Percentiles rank a stretch among this genome's conserved stretches.
Evolutionary conservation across 2,113 vertebrate genomes (phyloP).

Genomic region (Cebidichthys violaceus): DNA sequence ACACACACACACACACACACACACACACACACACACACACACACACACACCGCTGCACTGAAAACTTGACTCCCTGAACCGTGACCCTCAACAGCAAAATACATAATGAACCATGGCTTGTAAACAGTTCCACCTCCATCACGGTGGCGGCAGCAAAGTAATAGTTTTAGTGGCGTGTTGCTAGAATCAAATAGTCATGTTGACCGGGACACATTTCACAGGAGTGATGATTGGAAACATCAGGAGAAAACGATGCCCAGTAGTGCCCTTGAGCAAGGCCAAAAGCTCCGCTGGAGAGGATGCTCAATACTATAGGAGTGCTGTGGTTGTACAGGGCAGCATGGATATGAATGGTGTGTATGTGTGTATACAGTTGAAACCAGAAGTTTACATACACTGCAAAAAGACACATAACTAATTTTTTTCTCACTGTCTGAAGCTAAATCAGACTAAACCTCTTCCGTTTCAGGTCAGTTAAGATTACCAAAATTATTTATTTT

Average conservation of each 20-base stretch:
- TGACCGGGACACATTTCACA: constrained; percentile 37
- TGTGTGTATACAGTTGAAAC: too few species aligned
- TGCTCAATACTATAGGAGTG: not conserved
- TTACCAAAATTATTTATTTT: too few species aligned
- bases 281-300: not conserved
- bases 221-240: constrained; percentile 37
- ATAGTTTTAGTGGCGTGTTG: constrained; percentile 41
- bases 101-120: constrained; percentile 51
- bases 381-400: too few species aligned
- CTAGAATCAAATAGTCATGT: constrained; percentile 36
- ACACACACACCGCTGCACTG: not conserved
- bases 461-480: too few species aligned
- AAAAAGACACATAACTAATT: too few species aligned
- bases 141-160: constrained; percentile 7
- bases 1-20: not conserved
- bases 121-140: constrained; percentile 45
- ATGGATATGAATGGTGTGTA: not conserved
- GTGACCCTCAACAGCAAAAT: constrained; percentile 35
- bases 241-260: not conserved
- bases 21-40: not conserved
- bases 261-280: constrained; percentile 1
- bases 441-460: too few species aligned
- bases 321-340: not conserved
- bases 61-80: constrained; percentile 22
- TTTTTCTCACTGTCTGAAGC: too few species aligned